Base-by-base conservation (phyloP, 2,888 invertebrate species). In the Pristionchus entomophagus region DNA sequence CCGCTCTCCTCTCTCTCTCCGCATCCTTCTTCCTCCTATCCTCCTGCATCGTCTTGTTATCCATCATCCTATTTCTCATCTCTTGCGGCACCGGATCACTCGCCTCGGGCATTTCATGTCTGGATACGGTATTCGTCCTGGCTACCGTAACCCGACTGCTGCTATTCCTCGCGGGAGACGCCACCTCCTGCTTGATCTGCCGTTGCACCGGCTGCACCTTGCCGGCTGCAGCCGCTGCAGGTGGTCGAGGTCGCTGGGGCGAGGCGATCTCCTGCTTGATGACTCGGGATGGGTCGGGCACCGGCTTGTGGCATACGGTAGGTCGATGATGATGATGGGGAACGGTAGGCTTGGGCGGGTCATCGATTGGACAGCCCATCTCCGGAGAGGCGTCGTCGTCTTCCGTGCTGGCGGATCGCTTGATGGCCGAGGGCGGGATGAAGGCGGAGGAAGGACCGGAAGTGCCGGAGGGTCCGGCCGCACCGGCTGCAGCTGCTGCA, bases 1-100 rank as follows among this genome's bases (percentile, higher is more conserved):
- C 84, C 49, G 14, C 35, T 84, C 8, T 22, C 49, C 35, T 49
- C 41, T 69, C 49, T 17, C 56, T 56, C 26, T 84, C 84, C 35
- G 65, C 84, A n/a, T n/a, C 84, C n/a, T 69, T 84, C 84, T 84
- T 69, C 51, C 49, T 56, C 35, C 38, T 51, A 12, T 84, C 69
- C 49, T 62, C 65, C 32, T 45, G 29, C 65, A 32, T 69, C 65
- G n/a, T 12, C 14, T 26, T 56, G 8, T 82, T 41, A 26, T 59
- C 56, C 35, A 29, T 38, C 82, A 82, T 45, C 32, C 78, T 29
- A 32, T 80, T 51, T 22, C 51, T 49, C 49, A 22, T 32, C 32
- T 49, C 49, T 2, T 51, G 51, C 0, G 49, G 51, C 3, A 51
- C 51, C 3, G 51, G 49, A 19, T 32, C 26, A n/a, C n/a, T n/a